Evolutionary conservation across 2,113 vertebrate genomes (phyloP).

Genomic region (Tragelaphus strepsiceros): DNA sequence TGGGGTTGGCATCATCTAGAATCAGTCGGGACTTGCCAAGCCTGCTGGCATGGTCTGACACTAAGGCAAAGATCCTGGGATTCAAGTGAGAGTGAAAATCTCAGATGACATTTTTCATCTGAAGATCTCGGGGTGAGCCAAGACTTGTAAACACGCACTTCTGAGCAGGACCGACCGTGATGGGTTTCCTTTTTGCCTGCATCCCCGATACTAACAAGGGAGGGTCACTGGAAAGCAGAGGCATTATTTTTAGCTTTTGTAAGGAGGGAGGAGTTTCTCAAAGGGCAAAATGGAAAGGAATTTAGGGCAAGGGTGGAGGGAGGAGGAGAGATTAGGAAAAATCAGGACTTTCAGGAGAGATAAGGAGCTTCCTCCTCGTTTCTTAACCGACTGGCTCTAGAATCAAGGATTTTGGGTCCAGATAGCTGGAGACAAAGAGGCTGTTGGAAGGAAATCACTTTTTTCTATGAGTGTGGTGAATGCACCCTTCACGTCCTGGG

Average conservation of each 20-base stretch:
- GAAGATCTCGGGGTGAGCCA: neutral
- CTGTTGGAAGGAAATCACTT: neutral
- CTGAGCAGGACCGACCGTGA: neutral
- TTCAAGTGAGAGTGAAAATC: neutral
- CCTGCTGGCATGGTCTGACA: neutral
- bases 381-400: neutral
- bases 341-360: neutral
- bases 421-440: neutral
- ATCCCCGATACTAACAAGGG: slow-evolving; percentile 34
- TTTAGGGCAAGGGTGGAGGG: slow-evolving; percentile 35
- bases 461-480: neutral
- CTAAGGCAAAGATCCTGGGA: neutral
- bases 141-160: neutral
- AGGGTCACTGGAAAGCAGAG: slow-evolving; percentile 51
- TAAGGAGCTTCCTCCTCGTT: neutral
- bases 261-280: slow-evolving; percentile 60
- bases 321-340: slow-evolving; percentile 1
- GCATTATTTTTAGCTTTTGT: slow-evolving; percentile 70
- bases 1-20: neutral
- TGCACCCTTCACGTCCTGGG: neutral
- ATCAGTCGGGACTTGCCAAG: neutral
- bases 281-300: slow-evolving; percentile 66
- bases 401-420: neutral
- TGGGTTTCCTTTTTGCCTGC: neutral
- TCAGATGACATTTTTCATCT: neutral